A percentile compares a stretch with the other conserved stretches of the same genome.
These are phyloP conservation scores for Ellobius talpinus DNA, from an alignment of 2,113 vertebrate species.

Conservation along the genomic window DNA sequence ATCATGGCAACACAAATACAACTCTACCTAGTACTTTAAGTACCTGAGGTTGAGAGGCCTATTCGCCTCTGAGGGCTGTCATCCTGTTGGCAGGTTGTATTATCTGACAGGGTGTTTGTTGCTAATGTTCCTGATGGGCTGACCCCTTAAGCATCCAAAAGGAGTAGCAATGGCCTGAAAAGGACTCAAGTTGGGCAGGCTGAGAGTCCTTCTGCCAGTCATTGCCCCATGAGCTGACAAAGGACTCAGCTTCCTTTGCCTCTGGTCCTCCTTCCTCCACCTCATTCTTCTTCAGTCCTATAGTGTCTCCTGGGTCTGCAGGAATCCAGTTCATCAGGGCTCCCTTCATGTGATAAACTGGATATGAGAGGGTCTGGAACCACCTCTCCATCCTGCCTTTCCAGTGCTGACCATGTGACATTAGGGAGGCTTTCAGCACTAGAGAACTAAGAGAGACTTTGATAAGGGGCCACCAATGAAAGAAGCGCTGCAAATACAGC, in stretches of 20 bases:
- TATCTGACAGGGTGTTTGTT: not conserved
- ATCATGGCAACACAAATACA: constrained; percentile 58
- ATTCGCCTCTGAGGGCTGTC: not conserved
- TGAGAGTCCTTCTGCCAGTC: not conserved
- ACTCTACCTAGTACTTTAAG: not conserved
- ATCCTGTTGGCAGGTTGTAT: not conserved
- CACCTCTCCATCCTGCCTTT: not conserved
- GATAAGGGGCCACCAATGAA: not conserved
- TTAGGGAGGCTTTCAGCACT: not conserved
- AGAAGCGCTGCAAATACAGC: not conserved
- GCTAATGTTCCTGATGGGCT: not conserved
- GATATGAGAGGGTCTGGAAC: not conserved
- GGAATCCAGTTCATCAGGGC: fast-evolving
- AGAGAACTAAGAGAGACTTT: not conserved
- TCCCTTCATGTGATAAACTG: not conserved
- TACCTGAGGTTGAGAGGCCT: not conserved
- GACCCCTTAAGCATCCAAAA: fast-evolving
- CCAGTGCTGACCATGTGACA: not conserved
- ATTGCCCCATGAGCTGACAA: not conserved
- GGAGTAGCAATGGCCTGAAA: not conserved
- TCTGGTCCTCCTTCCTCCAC: not conserved
- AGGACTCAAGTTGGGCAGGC: not conserved
- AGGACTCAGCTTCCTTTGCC: fast-evolving
- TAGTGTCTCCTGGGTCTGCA: not conserved
- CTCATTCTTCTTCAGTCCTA: not conserved